Evolutionary conservation across 2,888 invertebrate species (phyloP).

Genomic region (Aradus depressus): DNA sequence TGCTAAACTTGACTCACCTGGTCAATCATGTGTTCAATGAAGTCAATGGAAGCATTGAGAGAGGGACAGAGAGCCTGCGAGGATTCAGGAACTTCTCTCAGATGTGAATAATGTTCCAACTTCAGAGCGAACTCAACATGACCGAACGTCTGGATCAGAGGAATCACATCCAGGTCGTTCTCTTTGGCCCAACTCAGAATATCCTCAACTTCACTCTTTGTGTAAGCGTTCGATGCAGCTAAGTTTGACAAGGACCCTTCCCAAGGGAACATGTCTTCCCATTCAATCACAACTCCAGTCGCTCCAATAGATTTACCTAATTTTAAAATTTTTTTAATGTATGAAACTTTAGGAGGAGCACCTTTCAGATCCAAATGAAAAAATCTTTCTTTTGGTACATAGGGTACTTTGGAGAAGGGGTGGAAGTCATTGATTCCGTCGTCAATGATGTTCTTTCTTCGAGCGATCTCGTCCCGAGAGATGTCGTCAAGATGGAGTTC

Average conservation of each 20-base stretch:
- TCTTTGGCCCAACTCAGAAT: slow-evolving; percentile 43
- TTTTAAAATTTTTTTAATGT: slow-evolving; percentile 47
- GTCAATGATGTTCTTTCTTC: slow-evolving; percentile 17
- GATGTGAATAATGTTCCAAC: slow-evolving; percentile 46
- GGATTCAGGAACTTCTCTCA: slow-evolving; percentile 54
- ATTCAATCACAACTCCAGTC: slow-evolving; percentile 61
- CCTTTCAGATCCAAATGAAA: slow-evolving; percentile 70
- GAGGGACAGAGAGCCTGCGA: slow-evolving; percentile 64
- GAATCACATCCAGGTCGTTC: slow-evolving; percentile 55
- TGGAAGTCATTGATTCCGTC: slow-evolving; percentile 21
- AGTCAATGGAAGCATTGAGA: slow-evolving; percentile 46
- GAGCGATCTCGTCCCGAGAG: slow-evolving; percentile 20
- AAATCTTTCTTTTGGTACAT: slow-evolving; percentile 44
- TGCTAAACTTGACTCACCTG: slow-evolving; percentile 43
- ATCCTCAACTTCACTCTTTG: slow-evolving; percentile 41
- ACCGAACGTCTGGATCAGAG: slow-evolving; percentile 65
- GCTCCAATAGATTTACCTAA: slow-evolving; percentile 51
- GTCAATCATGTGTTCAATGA: slow-evolving; percentile 55
- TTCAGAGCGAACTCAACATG: slow-evolving; percentile 65
- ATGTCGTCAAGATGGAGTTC: slow-evolving; percentile 8
- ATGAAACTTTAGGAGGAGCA: slow-evolving; percentile 55
- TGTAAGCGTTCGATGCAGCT: slow-evolving; percentile 50
- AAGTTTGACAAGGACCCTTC: slow-evolving; percentile 45
- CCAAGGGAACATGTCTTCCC: slow-evolving; percentile 76
- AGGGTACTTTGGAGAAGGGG: slow-evolving; percentile 28